Base-by-base conservation (phyloP, 2,797 vertebrate genomes). In the Benthosema pterotum region DNA sequence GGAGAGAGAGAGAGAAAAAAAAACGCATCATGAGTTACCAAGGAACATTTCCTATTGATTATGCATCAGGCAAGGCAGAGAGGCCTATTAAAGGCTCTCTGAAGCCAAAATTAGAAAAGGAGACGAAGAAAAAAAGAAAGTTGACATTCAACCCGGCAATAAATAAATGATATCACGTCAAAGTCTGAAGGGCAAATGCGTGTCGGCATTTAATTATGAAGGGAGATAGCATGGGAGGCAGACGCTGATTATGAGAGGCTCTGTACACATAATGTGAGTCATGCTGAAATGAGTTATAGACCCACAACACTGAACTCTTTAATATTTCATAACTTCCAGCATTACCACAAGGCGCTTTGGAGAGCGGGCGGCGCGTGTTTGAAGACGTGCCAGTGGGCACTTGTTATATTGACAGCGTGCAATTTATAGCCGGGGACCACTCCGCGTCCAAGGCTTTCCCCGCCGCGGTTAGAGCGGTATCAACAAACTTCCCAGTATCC, bases 191-290 rank as follows among this genome's bases (percentile, higher is more conserved):
- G 84, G 87, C 85, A 86, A 92, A 84, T 83, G 72, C 74, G 79
- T 87, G 84, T 87, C 84, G 73, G 87, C 84, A 87, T 89, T 93
- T 92, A 90, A 90, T 92, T 92, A 89, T 80, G 65, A 79, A 80
- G 77, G 78, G 75, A 77, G 82, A 91, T 80, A 80, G 82, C 67
- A 57, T 62, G 60, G 75, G 78, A 83, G 74, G 69, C 71, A 57
- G 28, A 53, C 72, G 78, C 76, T 57, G 63, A 86, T 89, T 86
- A 87, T 86, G 78, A 86, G 85, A 84, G 53, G 67, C 69, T 77
- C 65, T 63, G 67, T 62, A 70, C 60, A 74, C 75, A 79, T 71
- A 80, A 78, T 77, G 52, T 5, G 52, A 82, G 71, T 73, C 73
- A 77, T 69, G 72, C 69, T 64, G 75, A 25, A 75, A 85, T 79